Evolutionary conservation across 2,888 invertebrate genomes (phyloP), one percentile per base, ranked within the genome.

Genomic region (Prenolepis imparis): DNA sequence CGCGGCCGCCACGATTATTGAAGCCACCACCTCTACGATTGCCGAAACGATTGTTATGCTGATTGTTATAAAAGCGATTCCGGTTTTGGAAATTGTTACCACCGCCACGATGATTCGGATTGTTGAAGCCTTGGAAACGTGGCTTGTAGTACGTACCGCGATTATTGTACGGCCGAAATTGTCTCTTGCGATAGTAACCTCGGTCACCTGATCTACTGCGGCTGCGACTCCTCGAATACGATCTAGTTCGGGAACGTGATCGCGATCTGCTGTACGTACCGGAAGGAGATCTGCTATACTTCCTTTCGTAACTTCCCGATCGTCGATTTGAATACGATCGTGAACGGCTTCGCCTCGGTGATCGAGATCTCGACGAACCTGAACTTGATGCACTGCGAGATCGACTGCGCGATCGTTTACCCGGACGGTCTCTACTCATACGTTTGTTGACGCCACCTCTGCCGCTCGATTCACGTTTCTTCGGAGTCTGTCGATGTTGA

Each of bases 91-190:
- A 94, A 87, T 93, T 93, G 28, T 95, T 94, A 32, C 95, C 93
- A 48, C 96, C 96, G 74, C 96, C 96, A 57, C 96, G 95, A 93
- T 96, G 96, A 85, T 94, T 94, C 41, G 95, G 96, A 90, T 95
- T 96, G 82, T 95, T 95, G 95, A 96, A 96, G 28, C 96, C 96
- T 93, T 97, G 97, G 96, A 97, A 97, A 86, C 97, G 96, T 0
- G 97, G 97, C 90, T 97, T 97, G 95, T 97, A 97, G 95, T 97
- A 97, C 0, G 97, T 97, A 87, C 97, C 97, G 80, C 97, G 96
- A 93, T 97, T 97, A 94, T 96, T 96, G 91, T 96, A 97, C 0
- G 93, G 93, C 3, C 94, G 89, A 86, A 93, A 94, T 68, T 94
- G 94, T 24, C 94, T 91, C 82, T 94, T 94, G 0, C 95, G 90